Evolutionary conservation across 2,797 vertebrate genomes (phyloP).

Genomic region (Linurgus olivaceus): DNA sequence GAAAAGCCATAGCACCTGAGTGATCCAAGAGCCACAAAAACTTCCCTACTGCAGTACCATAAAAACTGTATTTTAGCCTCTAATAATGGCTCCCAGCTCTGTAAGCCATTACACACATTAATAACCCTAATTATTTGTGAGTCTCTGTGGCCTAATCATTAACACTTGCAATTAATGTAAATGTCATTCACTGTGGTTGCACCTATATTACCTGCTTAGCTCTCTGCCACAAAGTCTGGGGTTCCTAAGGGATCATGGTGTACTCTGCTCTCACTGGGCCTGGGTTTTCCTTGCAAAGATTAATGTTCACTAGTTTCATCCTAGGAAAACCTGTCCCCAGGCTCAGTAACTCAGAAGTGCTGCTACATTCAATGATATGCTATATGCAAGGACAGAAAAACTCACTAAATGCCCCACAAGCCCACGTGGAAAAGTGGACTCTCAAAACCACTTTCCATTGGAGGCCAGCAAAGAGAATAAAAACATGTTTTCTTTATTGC

Average conservation of each 20-base stretch:
- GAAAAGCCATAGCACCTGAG: background rate
- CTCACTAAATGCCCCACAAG: background rate
- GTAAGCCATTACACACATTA: background rate
- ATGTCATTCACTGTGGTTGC: background rate
- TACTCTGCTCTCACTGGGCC: background rate
- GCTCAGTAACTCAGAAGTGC: background rate
- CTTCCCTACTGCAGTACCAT: background rate
- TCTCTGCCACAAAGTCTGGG: background rate
- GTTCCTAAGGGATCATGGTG: rapidly evolving
- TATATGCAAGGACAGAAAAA: background rate
- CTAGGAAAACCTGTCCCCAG: background rate
- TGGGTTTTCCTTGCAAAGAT: background rate
- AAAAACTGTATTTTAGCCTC: background rate
- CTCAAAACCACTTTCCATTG: background rate
- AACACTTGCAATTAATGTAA: background rate
- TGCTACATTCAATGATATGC: background rate
- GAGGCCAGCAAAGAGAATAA: background rate
- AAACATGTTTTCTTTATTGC: background rate
- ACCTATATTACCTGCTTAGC: background rate
- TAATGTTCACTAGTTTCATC: background rate
- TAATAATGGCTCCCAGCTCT: background rate
- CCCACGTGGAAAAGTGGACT: background rate
- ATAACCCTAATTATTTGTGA: background rate
- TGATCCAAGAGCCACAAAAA: background rate
- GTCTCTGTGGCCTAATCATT: background rate